Conservation (phyloP, 2,113 vertebrate genomes). For the human (Homo sapiens) region DNA sequence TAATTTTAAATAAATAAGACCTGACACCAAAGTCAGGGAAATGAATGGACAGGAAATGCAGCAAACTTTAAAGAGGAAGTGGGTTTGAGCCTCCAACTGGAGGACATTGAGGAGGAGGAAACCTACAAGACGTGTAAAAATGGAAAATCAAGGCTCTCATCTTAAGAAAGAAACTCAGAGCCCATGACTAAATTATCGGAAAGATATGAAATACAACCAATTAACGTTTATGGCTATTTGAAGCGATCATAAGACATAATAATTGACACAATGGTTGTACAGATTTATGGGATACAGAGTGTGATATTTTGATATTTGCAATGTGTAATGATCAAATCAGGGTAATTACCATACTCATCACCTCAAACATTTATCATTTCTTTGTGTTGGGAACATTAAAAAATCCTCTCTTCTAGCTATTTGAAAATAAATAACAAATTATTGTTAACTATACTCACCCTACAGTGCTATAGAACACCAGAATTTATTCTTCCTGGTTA, state of each 20-base stretch:
- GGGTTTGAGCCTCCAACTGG: not conserved
- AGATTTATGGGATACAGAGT: not conserved
- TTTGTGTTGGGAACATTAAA: not conserved
- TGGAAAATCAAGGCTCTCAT: not conserved
- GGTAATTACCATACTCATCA: not conserved
- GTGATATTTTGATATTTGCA: not conserved
- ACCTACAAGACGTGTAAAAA: slow-evolving; percentile 5
- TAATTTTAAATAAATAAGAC: slow-evolving; percentile 36
- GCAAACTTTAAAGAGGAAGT: slow-evolving; percentile 63
- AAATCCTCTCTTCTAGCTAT: not conserved
- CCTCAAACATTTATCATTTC: not conserved
- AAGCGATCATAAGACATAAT: not conserved
- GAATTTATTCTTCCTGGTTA: not conserved
- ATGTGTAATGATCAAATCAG: not conserved
- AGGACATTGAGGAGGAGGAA: not conserved
- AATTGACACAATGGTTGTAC: not conserved
- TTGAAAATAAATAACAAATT: not conserved
- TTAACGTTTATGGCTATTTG: not conserved
- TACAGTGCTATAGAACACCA: not conserved
- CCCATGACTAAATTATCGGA: not conserved
- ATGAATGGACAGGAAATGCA: slow-evolving; percentile 63
- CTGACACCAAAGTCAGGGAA: slow-evolving; percentile 35
- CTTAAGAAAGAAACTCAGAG: slow-evolving; percentile 7
- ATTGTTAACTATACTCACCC: not conserved
- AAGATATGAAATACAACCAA: not conserved